phyloP scores from a whole-genome alignment of 2,888 invertebrate species.

The Abrostola tripartita region DNA sequence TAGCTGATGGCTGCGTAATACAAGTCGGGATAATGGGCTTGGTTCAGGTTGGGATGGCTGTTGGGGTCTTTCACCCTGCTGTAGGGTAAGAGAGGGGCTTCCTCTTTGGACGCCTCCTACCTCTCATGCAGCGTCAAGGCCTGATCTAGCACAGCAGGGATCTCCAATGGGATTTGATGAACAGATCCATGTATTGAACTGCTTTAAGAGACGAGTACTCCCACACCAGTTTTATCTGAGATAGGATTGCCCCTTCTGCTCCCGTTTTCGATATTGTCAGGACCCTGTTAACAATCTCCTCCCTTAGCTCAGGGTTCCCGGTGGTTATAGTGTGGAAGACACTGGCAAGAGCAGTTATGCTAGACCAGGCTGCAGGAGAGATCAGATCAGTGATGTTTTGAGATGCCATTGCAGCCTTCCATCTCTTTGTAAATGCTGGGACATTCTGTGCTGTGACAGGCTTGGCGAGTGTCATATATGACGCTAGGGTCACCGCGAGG shows the following conservation, averaged over 20 bases:
- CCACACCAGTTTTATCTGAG: conserved; percentile 7
- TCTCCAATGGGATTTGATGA: background rate
- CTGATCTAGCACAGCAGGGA: background rate
- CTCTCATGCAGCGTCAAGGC: background rate
- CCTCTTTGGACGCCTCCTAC: background rate
- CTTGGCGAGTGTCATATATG: no score
- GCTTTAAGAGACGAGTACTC: conserved; percentile 8
- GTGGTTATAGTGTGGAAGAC: background rate
- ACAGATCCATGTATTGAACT: conserved; percentile 8
- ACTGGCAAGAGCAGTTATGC: background rate
- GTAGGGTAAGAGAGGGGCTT: background rate
- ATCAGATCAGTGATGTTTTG: background rate
- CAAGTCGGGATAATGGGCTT: no score
- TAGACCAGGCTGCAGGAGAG: background rate
- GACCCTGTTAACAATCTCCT: background rate
- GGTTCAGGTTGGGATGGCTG: background rate
- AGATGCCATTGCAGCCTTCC: conserved; percentile 4
- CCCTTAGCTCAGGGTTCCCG: background rate
- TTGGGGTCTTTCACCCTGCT: background rate
- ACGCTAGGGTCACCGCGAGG: no score
- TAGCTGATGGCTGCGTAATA: no score
- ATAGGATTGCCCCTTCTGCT: background rate
- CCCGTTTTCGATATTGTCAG: background rate
- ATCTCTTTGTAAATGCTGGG: background rate
- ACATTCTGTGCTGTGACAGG: no score